Evolutionary conservation across 1,140 invertebrate species (phyloP).

Genomic region (Drosophila kohkoa): DNA sequence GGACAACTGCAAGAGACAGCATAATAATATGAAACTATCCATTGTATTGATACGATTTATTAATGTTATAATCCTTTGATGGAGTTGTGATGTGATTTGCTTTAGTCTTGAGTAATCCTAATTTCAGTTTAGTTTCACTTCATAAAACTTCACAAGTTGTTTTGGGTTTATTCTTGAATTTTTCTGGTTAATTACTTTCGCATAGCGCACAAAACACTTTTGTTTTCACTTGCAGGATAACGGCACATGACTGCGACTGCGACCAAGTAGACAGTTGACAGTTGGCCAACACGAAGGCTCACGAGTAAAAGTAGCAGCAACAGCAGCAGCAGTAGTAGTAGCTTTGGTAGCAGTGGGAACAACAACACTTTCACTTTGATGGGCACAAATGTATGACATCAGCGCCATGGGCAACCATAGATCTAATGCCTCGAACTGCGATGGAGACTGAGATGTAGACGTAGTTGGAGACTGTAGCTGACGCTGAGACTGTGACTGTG

Average conservation of each 20-base stretch:
- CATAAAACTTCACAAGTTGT: not conserved
- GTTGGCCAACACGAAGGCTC: conserved; percentile 54
- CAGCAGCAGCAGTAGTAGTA: not conserved
- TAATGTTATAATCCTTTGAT: conserved; percentile 6
- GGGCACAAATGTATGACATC: conserved; percentile 65
- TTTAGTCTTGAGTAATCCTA: conserved; percentile 6
- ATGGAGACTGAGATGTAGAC: not conserved
- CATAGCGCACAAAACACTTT: conserved; percentile 10
- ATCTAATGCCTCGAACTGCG: not conserved
- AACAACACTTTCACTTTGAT: conserved; percentile 72
- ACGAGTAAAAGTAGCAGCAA: conserved; percentile 16
- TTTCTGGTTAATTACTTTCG: conserved; percentile 27
- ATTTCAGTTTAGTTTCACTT: not conserved
- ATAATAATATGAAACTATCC: conserved; percentile 22
- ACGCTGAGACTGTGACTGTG: conserved; percentile 14
- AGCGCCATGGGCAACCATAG: conserved; percentile 45
- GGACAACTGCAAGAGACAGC: conserved; percentile 18
- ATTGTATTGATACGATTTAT: conserved; percentile 11
- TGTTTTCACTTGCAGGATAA: conserved; percentile 58
- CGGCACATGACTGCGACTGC: conserved; percentile 62
- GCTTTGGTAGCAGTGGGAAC: not conserved
- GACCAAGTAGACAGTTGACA: conserved; percentile 29
- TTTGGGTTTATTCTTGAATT: not conserved
- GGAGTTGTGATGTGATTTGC: conserved; percentile 1
- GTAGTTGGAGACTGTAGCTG: not conserved